These are phyloP conservation scores for Lapara coniferarum DNA, from an alignment of 2,888 invertebrate genomes.

Conservation along the genomic window DNA sequence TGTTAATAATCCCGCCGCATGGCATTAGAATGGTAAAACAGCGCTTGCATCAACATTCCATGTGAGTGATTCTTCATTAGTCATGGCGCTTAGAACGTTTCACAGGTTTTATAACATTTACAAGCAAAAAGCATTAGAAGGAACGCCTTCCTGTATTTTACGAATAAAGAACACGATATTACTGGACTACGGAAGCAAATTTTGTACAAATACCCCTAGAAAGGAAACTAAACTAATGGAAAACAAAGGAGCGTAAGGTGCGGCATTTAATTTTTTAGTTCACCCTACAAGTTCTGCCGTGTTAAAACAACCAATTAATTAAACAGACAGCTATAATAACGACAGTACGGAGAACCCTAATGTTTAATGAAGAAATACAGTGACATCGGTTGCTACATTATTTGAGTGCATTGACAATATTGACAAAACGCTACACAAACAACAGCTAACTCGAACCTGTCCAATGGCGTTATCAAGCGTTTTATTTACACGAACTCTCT, in stretches of 20 bases:
- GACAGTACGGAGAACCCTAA: background rate
- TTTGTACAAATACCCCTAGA: background rate
- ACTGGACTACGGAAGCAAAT: no score
- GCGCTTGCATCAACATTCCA: constrained; percentile 5
- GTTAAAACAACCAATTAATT: constrained; percentile 10
- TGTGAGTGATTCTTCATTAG: background rate
- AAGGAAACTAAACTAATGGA: background rate
- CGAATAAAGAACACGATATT: no score
- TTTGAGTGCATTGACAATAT: constrained; percentile 22
- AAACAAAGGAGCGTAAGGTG: background rate
- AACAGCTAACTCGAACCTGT: background rate
- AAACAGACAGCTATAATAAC: background rate
- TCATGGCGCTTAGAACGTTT: background rate
- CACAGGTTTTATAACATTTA: background rate
- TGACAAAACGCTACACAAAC: constrained; percentile 10
- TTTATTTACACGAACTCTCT: background rate
- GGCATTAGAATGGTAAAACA: constrained; percentile 2
- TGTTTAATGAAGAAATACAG: constrained; percentile 13
- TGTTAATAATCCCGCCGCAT: constrained; percentile 2
- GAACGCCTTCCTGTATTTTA: no score
- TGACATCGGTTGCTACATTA: constrained; percentile 9
- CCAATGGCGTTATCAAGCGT: background rate
- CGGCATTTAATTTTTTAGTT: background rate
- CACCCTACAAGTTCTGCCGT: background rate
- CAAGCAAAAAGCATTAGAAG: background rate